Evolutionary conservation across 2,888 invertebrate genomes (phyloP).

Genomic region (Melanostoma scalare): DNA sequence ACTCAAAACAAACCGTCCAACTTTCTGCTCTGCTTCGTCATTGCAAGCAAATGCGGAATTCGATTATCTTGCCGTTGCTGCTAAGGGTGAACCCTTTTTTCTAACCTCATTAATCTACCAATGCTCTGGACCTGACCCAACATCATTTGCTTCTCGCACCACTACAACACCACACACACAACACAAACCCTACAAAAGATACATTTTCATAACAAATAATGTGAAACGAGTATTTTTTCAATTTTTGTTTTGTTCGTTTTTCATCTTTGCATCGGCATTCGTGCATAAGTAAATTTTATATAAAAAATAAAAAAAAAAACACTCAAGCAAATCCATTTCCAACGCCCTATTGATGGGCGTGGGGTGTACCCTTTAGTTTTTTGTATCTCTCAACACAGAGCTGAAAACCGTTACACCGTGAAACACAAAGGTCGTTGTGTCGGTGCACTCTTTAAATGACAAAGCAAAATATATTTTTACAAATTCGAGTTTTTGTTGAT

Average conservation of each 20-base stretch:
- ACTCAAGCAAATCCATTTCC: background rate
- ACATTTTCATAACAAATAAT: slow-evolving; percentile 34
- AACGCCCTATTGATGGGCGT: background rate
- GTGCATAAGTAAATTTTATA: slow-evolving; percentile 12
- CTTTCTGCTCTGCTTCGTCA: background rate
- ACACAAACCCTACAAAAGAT: slow-evolving; percentile 16
- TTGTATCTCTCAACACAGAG: slow-evolving; percentile 5
- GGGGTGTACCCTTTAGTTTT: slow-evolving; percentile 10
- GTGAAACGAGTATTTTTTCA: slow-evolving; percentile 10
- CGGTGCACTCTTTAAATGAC: slow-evolving; percentile 43
- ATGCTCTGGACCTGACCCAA: slow-evolving; percentile 53
- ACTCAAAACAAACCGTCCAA: slow-evolving; percentile 10
- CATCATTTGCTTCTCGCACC: slow-evolving; percentile 43
- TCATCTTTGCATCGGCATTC: slow-evolving; percentile 11
- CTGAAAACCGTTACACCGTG: slow-evolving; percentile 34
- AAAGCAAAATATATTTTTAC: slow-evolving; percentile 45
- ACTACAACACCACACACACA: slow-evolving; percentile 5
- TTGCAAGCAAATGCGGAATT: slow-evolving; percentile 33
- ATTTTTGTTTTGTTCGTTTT: slow-evolving; percentile 13
- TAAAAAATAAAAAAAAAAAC: slow-evolving; percentile 38
- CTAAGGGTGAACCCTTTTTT: slow-evolving; percentile 30
- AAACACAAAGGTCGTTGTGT: slow-evolving; percentile 46
- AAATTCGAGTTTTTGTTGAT: background rate
- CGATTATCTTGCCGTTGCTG: slow-evolving; percentile 41
- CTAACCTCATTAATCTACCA: slow-evolving; percentile 50